Evolutionary conservation across 2,888 invertebrate genomes (phyloP), one percentile per base, ranked within the genome.

Genomic region (Melangyna quadrimaculata): DNA sequence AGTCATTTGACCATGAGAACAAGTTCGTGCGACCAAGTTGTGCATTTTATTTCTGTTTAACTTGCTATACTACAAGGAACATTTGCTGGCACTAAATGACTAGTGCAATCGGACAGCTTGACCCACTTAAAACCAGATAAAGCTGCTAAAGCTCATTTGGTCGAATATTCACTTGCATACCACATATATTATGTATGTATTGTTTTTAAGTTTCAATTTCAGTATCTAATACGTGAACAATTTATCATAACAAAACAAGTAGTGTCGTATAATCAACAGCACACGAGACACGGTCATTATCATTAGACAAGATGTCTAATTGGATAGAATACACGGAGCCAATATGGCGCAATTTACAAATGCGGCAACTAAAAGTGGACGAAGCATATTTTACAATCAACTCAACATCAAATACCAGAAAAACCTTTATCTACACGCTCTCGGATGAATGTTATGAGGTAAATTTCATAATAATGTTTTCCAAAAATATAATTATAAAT

Each of bases 381-480:
- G 92, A 96, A 91, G 96, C 96, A 0, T 96, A 95, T 88, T 91
- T 94, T 88, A 92, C 93, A 77, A 92, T 93, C 37, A 90, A 89
- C 17, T 92, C 90, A 45, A 14, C 65, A 17, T 88, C 87, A n/a
- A 88, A 89, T 65, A 88, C 88, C 87, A 70, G 90, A 7, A 90
- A 90, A 78, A 92, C 93, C 12, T 94, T 94, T 89, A 92, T 96
- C 5, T 96, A 96, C 89, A 93, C 93, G 24, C 94, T 96, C 0
- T 95, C 95, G 19, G 94, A 95, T 73, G 95, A 96, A 89, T 96
- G 96, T 89, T 93, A 94, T 89, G 93, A 94, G 91, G 96, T 96
- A 91, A 93, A 94, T 92, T 32, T 3, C 3, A 6, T 51, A 17
- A 27, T 61, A 27, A 24, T 35, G 4, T 27, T 55, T 43, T 35